A percentile compares a stretch with the other conserved stretches of the same genome.
These are phyloP conservation scores for Lithophane socia DNA, from an alignment of 2,888 invertebrate species.

Conservation along the genomic window DNA sequence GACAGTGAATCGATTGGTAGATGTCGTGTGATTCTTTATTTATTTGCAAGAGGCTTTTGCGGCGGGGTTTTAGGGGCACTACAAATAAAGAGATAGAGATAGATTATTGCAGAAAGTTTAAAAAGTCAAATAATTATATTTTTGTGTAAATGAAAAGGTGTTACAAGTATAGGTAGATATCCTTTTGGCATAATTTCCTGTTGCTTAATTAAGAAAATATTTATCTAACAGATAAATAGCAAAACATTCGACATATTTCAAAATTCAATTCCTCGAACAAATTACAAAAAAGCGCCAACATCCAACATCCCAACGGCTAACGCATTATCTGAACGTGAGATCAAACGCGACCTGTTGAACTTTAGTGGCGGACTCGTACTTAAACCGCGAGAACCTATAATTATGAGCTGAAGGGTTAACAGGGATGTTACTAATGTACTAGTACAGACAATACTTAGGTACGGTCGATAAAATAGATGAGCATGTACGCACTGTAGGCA, in stretches of 20 bases:
- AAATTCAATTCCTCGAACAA: background rate
- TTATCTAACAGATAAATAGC: background rate
- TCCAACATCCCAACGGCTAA: slow-evolving; percentile 16
- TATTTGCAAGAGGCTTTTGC: background rate
- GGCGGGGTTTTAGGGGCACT: too few relatives aligned
- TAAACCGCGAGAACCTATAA: slow-evolving; percentile 53
- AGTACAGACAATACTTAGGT: slow-evolving; percentile 11
- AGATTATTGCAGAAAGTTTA: background rate
- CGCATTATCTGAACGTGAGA: slow-evolving; percentile 51
- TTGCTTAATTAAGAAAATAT: background rate
- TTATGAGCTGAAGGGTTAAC: slow-evolving; percentile 51
- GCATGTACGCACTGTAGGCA: background rate
- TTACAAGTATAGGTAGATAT: too few relatives aligned
- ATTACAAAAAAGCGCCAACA: slow-evolving; percentile 24
- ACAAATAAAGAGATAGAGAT: too few relatives aligned
- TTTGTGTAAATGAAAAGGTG: too few relatives aligned
- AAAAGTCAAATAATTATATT: too few relatives aligned
- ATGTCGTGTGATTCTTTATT: background rate
- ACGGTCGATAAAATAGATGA: background rate
- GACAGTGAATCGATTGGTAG: background rate
- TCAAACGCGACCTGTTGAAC: slow-evolving; percentile 57
- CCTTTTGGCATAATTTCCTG: background rate
- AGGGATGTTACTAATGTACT: slow-evolving; percentile 36
- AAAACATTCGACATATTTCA: background rate
- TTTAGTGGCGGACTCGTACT: slow-evolving; percentile 36